Evolutionary conservation across 2,797 vertebrate genomes (phyloP).

Genomic region (Pangasius mekongensis): DNA sequence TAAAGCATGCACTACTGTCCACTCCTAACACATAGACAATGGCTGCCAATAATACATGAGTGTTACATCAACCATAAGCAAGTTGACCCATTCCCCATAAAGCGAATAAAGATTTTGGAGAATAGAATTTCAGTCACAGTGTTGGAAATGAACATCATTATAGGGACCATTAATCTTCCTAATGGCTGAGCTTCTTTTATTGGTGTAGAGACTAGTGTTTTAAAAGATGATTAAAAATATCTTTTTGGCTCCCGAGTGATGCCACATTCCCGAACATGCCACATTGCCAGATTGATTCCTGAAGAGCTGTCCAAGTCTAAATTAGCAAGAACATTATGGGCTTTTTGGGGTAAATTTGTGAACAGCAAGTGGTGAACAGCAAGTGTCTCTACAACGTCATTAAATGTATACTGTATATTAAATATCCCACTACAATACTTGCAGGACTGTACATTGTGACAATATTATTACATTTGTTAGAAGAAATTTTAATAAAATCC

Average conservation of each 20-base stretch:
- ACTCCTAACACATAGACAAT: background rate
- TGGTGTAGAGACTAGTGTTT: slow-evolving; percentile 74
- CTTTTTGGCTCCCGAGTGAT: slow-evolving; percentile 57
- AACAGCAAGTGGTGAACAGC: background rate
- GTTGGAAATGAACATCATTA: slow-evolving; percentile 78
- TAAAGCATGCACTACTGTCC: background rate
- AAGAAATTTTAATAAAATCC: background rate
- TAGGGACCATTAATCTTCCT: slow-evolving; percentile 74
- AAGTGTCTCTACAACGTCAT: background rate
- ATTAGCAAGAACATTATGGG: background rate
- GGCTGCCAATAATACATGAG: background rate
- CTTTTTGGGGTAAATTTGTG: background rate
- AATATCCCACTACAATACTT: background rate
- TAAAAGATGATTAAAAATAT: slow-evolving; percentile 71
- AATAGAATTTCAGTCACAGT: slow-evolving; percentile 71
- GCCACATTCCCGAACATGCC: background rate
- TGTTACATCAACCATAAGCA: slow-evolving; percentile 17
- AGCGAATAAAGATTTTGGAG: slow-evolving; percentile 14
- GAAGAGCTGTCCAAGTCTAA: background rate
- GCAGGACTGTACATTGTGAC: background rate
- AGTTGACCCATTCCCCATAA: slow-evolving; percentile 42
- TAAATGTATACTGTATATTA: background rate
- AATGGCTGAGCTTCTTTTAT: slow-evolving; percentile 73
- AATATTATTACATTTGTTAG: background rate
- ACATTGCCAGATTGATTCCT: background rate